Percentiles rank a stretch among this genome's conserved stretches.
Evolutionary conservation across 2,888 invertebrate species (phyloP).

Genomic region (Danaus chrysippus): DNA sequence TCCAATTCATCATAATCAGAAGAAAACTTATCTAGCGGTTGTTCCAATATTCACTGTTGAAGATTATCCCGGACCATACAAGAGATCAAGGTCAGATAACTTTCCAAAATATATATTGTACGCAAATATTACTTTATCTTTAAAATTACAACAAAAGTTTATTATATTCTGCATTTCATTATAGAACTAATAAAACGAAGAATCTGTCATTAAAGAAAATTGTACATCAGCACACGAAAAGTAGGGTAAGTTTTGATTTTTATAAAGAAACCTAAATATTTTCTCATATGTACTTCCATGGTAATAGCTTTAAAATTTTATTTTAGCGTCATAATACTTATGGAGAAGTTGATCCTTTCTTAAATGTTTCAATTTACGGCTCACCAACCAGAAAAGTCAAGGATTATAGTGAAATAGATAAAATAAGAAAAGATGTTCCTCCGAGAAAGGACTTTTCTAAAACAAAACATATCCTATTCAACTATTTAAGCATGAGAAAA

Average conservation of each 20-base stretch:
- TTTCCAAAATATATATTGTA: neutral
- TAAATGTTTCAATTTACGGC: conserved; percentile 31
- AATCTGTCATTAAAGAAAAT: neutral
- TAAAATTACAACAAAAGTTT: too few species aligned
- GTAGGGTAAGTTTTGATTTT: neutral
- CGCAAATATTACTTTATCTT: too few species aligned
- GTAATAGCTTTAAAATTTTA: neutral
- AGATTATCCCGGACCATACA: neutral
- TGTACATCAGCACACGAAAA: neutral
- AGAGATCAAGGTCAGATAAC: neutral
- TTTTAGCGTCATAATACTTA: neutral
- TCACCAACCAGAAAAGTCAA: conserved; percentile 25
- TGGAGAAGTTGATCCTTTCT: conserved; percentile 29
- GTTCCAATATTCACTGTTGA: neutral
- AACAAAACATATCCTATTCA: conserved; percentile 42
- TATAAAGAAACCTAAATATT: neutral
- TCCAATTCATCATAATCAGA: neutral
- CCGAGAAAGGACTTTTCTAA: conserved; percentile 53
- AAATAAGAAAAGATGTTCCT: conserved; percentile 41
- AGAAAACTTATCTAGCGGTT: neutral
- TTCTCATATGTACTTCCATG: neutral
- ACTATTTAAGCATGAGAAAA: conserved; percentile 39
- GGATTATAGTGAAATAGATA: conserved; percentile 13
- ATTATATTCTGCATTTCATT: neutral
- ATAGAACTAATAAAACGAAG: too few species aligned